These are phyloP conservation scores for Urocolius indicus DNA, from an alignment of 2,113 vertebrate genomes.

Conservation along the genomic window DNA sequence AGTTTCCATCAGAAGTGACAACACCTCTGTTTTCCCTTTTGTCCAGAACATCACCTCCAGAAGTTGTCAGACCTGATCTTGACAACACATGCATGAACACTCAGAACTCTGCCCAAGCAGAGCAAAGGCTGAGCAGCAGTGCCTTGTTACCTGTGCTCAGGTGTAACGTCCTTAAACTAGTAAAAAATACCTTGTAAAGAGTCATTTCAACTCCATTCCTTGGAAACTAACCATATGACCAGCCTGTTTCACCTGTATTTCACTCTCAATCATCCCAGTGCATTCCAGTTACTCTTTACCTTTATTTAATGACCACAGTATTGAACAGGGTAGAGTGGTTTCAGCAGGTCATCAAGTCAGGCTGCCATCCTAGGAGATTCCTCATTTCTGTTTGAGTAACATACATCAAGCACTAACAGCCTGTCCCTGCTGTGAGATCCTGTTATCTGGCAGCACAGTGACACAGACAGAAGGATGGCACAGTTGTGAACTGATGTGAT, in stretches of 20 bases:
- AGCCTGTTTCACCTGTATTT: neutral
- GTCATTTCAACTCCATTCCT: neutral
- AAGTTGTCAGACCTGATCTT: slow-evolving; percentile 16
- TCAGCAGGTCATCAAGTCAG: neutral
- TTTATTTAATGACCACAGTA: neutral
- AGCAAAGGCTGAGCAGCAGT: neutral
- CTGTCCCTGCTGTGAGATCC: neutral
- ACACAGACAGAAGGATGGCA: neutral
- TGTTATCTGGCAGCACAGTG: neutral
- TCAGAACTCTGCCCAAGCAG: neutral
- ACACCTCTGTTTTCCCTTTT: neutral
- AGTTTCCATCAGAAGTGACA: neutral
- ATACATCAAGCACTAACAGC: neutral
- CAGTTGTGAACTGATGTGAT: neutral
- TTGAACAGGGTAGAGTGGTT: neutral
- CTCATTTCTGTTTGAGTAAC: neutral
- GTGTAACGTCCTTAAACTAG: neutral
- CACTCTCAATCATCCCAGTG: neutral
- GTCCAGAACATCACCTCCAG: neutral
- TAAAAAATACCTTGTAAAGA: neutral
- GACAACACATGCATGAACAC: neutral
- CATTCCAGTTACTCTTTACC: neutral
- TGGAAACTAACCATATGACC: neutral
- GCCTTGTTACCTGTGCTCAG: neutral
- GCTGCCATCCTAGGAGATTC: neutral